These are phyloP conservation scores for Drosophila bocqueti DNA, from an alignment of 1,140 invertebrate genomes.

Conservation along the genomic window DNA sequence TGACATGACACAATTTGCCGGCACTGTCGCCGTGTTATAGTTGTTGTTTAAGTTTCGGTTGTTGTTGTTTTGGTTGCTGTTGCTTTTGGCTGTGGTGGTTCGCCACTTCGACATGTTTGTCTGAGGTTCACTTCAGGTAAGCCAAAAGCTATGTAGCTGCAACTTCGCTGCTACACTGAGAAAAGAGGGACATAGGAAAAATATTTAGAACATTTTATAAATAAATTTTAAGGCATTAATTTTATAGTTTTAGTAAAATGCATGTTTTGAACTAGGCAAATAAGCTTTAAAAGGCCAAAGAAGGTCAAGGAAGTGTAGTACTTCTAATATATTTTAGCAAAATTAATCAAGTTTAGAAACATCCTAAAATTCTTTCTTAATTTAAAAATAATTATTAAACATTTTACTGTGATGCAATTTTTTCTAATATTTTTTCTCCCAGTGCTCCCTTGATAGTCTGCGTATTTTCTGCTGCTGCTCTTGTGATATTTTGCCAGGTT, in stretches of 20 bases:
- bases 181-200: background rate
- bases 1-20: slow-evolving; percentile 80
- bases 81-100: slow-evolving; percentile 38
- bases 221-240: background rate
- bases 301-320: background rate
- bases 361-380: background rate
- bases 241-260: background rate
- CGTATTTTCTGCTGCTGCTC: slow-evolving; percentile 23
- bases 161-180: slow-evolving; percentile 18
- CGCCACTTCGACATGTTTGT: slow-evolving; percentile 76
- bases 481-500: slow-evolving; percentile 32
- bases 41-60: slow-evolving; percentile 18
- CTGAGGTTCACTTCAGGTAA: slow-evolving; percentile 58
- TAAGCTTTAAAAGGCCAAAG: background rate
- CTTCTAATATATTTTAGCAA: too few species aligned
- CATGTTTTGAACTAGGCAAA: background rate
- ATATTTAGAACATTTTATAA: background rate
- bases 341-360: too few species aligned
- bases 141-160: slow-evolving; percentile 20
- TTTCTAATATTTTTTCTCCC: background rate
- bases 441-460: slow-evolving; percentile 2
- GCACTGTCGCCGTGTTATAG: slow-evolving; percentile 54
- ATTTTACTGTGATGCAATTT: too few species aligned
- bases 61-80: slow-evolving; percentile 20
- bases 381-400: too few species aligned